Base-by-base conservation (phyloP, 1,140 invertebrate genomes). In the Saccostrea cuccullata region DNA sequence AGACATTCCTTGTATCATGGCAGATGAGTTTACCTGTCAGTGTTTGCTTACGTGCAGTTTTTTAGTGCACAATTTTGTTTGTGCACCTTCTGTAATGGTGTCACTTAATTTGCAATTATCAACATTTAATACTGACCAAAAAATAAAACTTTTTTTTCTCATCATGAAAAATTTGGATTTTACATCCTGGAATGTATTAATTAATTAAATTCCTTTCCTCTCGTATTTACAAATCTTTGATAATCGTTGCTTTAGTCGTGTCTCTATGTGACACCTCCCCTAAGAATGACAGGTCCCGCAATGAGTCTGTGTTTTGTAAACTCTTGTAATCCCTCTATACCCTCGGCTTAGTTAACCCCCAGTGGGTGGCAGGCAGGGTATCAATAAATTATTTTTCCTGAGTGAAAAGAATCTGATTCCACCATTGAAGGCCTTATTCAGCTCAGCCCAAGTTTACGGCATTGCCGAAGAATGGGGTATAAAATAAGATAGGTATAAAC, bases 281-380 rank as follows among this genome's bases (percentile, higher is more conserved):
- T 13, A 36, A 73, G 70, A 64, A n/a, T 73, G 70, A 73, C 70
- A 73, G 4, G 23, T 73, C 70, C 26, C 26, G 30, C 70, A 26
- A 67, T 73, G 70, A 73, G 26, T 73, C 15, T 26, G 26, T 73
- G 60, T 67, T 67, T 36, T 30, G 70, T 73, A 73, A 73, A 73
- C 70, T 73, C 23, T 15, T 15, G 23, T 30, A 73, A 73, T 73
- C 70, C 70, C 23, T 73, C 70, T 73, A 73, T 73, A 36, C 30
- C 23, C 26, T 73, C 13, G 30, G 70, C 70, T 73, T 73, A 73
- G 26, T 73, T 73, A 13, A 73, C 70, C 70, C 70, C 26, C 70
- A 73, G 70, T 73, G 70, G 70, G 70, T 73, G 70, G 70, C 70
- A 73, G 26, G 23, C 70, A 73, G 70, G 70, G 70, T 73, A 73